Base-by-base conservation (phyloP, 2,797 vertebrate species). In the Lacerta agilis region DNA sequence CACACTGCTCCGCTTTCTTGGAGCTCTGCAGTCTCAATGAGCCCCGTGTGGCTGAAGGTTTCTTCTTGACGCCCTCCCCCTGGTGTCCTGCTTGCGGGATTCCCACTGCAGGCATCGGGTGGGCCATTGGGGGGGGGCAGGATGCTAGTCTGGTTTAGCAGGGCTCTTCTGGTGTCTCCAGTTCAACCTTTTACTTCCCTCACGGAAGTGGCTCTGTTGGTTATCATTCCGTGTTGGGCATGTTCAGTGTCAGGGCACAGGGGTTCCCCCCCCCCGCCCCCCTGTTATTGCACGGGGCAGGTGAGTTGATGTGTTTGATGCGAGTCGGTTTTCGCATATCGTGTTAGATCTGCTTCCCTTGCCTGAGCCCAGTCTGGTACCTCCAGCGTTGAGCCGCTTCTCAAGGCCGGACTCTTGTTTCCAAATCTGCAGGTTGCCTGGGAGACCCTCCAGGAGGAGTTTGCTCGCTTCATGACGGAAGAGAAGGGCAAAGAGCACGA, bases 391-490 rank as follows among this genome's bases (percentile, higher is more conserved):
- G 8, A 13, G 61, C 55, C 17, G 0, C 85, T 79, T 90, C 41
- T 94, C 41, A 61, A 72, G 2, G 3, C 1, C 2, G 49, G 15
- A 8, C 45, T 33, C 41, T 87, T 87, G 2, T 87, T 49, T 33
- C 67, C 91, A 0, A 76, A 9, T 91, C 81, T 89, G 11, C 92
- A 99, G 99, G 98, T 99, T 92, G 99, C 99, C 80, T 99, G 99
- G 99, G 98, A 99, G 95, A 99, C 98, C 0, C 97, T 99, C 91
- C 99, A 99, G 95, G 98, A 99, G 91, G 99, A 99, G 95, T 99
- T 99, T 96, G 97, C 98, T 10, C 98, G 98, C 88, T 99, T 99
- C 95, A 99, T 99, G 98, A 98, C 98, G 7, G 99, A 99, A 95
- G 98, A 98, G 92, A 99, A 98, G 96, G 98, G 98, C 89, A 99